Percentiles rank a stretch among this genome's conserved stretches.
phyloP scores from a whole-genome alignment of 2,888 invertebrate genomes.

The Caradrina clavipalpis region DNA sequence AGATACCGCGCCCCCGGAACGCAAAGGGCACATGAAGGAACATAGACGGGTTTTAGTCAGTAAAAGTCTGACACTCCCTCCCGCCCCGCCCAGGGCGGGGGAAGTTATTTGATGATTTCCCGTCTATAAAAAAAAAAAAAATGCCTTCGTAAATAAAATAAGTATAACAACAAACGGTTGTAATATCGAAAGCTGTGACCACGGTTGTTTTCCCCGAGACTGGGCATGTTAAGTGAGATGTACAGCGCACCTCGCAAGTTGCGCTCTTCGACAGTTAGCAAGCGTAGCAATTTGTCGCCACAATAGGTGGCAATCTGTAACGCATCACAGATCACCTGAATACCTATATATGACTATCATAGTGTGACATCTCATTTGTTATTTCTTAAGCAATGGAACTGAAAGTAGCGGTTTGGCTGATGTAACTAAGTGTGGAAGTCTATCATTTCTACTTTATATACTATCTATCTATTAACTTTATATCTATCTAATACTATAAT shows the following conservation, averaged over 20 bases:
- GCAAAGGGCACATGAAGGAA: no score
- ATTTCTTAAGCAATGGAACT: constrained; percentile 40
- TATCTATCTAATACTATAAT: no score
- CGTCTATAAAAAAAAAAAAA: no score
- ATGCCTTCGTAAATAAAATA: no score
- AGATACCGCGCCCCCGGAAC: no score
- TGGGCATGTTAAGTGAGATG: constrained; percentile 58
- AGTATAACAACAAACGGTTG: constrained; percentile 15
- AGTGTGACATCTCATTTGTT: constrained; percentile 54
- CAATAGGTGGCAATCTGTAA: constrained; percentile 60
- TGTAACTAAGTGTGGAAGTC: constrained; percentile 17
- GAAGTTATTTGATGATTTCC: no score
- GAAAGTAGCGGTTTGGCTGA: constrained; percentile 11
- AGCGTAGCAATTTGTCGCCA: constrained; percentile 66
- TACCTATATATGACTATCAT: constrained; percentile 52
- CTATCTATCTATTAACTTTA: no score
- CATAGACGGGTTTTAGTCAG: no score
- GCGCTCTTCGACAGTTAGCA: constrained; percentile 56
- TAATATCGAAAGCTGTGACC: constrained; percentile 51
- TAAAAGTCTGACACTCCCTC: no score
- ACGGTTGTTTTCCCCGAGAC: constrained; percentile 47
- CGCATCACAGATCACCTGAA: constrained; percentile 58
- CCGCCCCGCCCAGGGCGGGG: no score
- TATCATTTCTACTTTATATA: no score
- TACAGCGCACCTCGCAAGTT: constrained; percentile 40